Evolutionary conservation across 2,888 invertebrate species (phyloP).

Genomic region (Candidula unifasciata): DNA sequence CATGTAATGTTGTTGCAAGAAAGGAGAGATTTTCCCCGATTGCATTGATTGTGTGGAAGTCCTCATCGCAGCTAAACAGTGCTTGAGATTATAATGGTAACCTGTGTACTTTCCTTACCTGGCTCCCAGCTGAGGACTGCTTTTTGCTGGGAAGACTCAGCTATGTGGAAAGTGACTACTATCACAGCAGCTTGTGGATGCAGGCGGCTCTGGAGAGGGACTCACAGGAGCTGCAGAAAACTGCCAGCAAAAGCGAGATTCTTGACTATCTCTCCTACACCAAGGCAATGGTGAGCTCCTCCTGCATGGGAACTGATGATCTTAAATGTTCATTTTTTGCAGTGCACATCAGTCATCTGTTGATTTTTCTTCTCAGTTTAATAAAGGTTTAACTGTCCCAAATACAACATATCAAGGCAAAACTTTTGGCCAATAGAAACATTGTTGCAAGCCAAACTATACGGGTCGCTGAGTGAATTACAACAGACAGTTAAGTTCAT

Average conservation of each 20-base stretch:
- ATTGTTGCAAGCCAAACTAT: too few relatives aligned
- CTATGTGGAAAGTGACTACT: constrained; percentile 93
- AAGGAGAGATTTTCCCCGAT: neutral
- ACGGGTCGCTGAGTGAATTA: too few relatives aligned
- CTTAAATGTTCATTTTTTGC: neutral
- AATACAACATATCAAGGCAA: too few relatives aligned
- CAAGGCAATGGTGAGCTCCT: constrained; percentile 56
- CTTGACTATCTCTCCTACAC: constrained; percentile 71
- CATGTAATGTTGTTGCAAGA: neutral
- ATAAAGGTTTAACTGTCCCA: too few relatives aligned
- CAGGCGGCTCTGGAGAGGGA: constrained; percentile 86
- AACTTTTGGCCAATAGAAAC: too few relatives aligned
- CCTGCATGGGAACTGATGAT: neutral
- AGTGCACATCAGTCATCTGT: neutral
- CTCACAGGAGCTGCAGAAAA: constrained; percentile 59
- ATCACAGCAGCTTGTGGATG: constrained; percentile 96
- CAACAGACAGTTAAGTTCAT: too few relatives aligned
- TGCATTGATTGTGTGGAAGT: neutral
- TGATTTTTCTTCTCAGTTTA: neutral
- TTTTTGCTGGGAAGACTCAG: constrained; percentile 95
- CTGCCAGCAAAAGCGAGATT: constrained; percentile 59
- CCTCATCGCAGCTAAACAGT: neutral
- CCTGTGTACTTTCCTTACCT: neutral
- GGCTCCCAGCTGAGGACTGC: constrained; percentile 88
- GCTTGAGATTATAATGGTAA: neutral